Percentiles rank a stretch among this genome's conserved stretches.
Conservation (phyloP, 1,140 invertebrate genomes). For the Arctopsyche grandis region DNA sequence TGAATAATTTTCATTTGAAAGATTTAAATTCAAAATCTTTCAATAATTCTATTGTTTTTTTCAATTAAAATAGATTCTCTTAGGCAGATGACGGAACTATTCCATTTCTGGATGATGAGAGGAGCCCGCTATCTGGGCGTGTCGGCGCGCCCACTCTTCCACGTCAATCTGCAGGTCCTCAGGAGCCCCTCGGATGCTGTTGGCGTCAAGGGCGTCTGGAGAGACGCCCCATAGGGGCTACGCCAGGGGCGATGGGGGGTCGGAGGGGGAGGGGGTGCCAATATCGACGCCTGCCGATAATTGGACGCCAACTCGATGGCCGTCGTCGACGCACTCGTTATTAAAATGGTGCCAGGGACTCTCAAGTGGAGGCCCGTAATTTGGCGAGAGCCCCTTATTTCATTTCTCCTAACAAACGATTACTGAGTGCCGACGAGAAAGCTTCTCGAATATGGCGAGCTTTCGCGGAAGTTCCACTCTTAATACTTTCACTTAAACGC, state of each 20-base stretch:
- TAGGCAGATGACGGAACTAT: background rate
- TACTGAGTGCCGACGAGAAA: too few species aligned
- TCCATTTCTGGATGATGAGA: background rate
- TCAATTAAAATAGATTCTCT: background rate
- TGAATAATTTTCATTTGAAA: too few species aligned
- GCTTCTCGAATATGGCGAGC: too few species aligned
- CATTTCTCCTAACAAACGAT: background rate
- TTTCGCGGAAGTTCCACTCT: too few species aligned
- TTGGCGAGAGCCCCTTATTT: conserved; percentile 4
- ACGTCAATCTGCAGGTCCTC: conserved; percentile 35
- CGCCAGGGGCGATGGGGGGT: background rate
- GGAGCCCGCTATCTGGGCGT: conserved; percentile 39
- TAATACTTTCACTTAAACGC: too few species aligned
- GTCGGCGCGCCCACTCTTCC: conserved; percentile 47
- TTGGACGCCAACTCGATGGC: conserved; percentile 47
- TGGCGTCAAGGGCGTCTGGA: conserved; percentile 39
- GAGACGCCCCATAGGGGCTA: conserved; percentile 19
- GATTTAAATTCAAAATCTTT: too few species aligned
- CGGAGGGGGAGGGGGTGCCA: background rate
- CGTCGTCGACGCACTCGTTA: conserved; percentile 24
- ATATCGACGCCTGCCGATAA: conserved; percentile 35
- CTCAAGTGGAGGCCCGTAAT: background rate
- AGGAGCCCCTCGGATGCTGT: conserved; percentile 23
- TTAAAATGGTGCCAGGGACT: background rate
- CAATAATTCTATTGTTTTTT: too few species aligned